Evolutionary conservation across 2,113 vertebrate genomes (phyloP), one percentile per base, ranked within the genome.

Genomic region (Athene noctua): DNA sequence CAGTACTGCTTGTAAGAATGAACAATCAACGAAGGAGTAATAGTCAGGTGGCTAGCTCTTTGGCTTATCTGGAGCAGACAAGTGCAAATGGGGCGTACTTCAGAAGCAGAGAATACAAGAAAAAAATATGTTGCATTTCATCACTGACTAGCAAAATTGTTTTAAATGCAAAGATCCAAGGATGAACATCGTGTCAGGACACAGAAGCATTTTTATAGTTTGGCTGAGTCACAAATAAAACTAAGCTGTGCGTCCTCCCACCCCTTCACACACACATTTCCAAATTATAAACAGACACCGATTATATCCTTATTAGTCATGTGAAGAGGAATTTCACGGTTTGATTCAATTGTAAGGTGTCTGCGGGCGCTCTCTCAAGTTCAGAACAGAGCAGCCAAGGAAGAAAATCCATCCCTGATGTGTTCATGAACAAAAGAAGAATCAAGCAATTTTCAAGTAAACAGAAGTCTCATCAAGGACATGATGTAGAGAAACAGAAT

Each of bases 1-100:
- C 92, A 95, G 92, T 94, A 94, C 92, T 54, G 73, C 63, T 83
- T 79, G 67, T 57, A 82, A 68, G 71, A 96, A 78, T 12, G 74
- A 92, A 86, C 80, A 86, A 86, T 77, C 61, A 55, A 32, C 3
- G 26, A 51, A 77, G 81, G 67, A 86, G 55, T 25, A 51, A 46
- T 11, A 72, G 80, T 79, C 42, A 21, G 36, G 61, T 66, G 77
- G 77, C 86, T 36, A 85, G 88, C 86, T 97, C 97, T 98, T 97
- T 97, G 97, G 97, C 88, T 94, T 96, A 86, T 82, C 63, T 88
- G 73, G 73, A 97, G 80, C 83, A 93, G 87, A 91, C 80, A 86
- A 94, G 94, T 73, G 80, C 71, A 96, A 87, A 65, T 3, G n/a
- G 52, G 63, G 54, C 51, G 66, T 30, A 66, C 29, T 55, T 73